Conservation (phyloP, 2,113 vertebrate genomes). For the Erythrolamprus reginae region DNA sequence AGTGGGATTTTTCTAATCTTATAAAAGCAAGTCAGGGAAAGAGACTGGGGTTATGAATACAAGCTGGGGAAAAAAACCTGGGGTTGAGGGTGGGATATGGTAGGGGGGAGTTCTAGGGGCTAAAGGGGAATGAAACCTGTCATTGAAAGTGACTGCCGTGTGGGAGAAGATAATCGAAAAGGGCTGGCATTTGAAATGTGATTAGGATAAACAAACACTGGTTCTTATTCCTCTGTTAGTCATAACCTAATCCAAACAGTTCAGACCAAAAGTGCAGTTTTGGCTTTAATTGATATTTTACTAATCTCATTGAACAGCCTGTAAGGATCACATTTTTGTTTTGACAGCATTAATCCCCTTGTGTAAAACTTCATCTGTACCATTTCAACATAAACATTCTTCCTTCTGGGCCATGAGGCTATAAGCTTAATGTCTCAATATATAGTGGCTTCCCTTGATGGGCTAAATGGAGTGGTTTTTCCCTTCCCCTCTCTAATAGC, state of each 20-base stretch:
- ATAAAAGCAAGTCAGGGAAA: constrained; percentile 19
- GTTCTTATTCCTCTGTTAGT: constrained; percentile 58
- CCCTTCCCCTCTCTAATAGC: not conserved
- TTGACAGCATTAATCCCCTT: constrained; percentile 57
- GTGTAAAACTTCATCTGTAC: constrained; percentile 48
- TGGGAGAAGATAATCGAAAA: constrained; percentile 39
- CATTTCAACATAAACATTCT: constrained; percentile 51
- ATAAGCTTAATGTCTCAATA: constrained; percentile 49
- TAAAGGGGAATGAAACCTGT: constrained; percentile 41
- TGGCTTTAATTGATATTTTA: constrained; percentile 64
- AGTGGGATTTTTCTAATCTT: constrained; percentile 25
- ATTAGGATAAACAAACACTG: constrained; percentile 61
- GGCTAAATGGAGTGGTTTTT: not conserved
- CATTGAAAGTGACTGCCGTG: constrained; percentile 46
- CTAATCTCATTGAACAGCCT: constrained; percentile 54
- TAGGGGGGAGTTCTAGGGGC: not conserved
- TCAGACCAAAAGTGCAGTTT: constrained; percentile 60
- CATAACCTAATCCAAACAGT: constrained; percentile 58
- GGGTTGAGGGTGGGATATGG: not conserved
- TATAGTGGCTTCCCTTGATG: not conserved
- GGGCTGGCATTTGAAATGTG: constrained; percentile 46
- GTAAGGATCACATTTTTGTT: constrained; percentile 50
- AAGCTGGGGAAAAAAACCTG: constrained; percentile 10
- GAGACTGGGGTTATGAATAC: not conserved
- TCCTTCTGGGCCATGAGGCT: constrained; percentile 30